phyloP scores from a whole-genome alignment of 2,888 invertebrate genomes.

The Lamproptera curius region DNA sequence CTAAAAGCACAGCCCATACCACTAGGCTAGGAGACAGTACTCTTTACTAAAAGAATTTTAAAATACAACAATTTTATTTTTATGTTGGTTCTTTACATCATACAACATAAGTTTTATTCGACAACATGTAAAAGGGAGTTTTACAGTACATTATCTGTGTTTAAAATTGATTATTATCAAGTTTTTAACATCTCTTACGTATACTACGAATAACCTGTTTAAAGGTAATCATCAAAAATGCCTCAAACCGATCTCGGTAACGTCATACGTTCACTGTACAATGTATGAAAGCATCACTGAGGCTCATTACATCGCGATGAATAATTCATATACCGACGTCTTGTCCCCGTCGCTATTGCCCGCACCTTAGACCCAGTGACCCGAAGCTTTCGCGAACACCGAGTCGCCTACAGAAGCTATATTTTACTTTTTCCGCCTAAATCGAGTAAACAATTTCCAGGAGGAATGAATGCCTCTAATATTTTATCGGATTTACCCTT shows the following conservation, averaged over 20 bases:
- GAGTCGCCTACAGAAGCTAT: constrained; percentile 35
- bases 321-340: constrained; percentile 60
- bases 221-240: constrained; percentile 8
- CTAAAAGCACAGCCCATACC: too few relatives aligned
- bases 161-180: too few relatives aligned
- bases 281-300: constrained; percentile 35
- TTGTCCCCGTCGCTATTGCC: constrained; percentile 20
- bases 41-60: too few relatives aligned
- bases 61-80: too few relatives aligned
- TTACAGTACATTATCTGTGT: too few relatives aligned
- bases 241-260: constrained; percentile 9
- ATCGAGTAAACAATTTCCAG: constrained; percentile 7
- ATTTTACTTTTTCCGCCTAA: constrained; percentile 23
- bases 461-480: constrained; percentile 11
- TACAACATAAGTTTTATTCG: too few relatives aligned
- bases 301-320: constrained; percentile 67
- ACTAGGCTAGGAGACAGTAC: too few relatives aligned
- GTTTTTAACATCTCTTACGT: too few relatives aligned
- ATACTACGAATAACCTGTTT: too few relatives aligned
- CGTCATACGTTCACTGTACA: constrained; percentile 4
- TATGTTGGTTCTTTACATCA: too few relatives aligned
- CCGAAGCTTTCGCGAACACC: constrained; percentile 25
- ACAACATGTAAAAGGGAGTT: too few relatives aligned
- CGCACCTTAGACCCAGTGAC: constrained; percentile 12
- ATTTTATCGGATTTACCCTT: constrained; percentile 16